Conservation (phyloP, 2,113 vertebrate species). For the Sardina pilchardus region DNA sequence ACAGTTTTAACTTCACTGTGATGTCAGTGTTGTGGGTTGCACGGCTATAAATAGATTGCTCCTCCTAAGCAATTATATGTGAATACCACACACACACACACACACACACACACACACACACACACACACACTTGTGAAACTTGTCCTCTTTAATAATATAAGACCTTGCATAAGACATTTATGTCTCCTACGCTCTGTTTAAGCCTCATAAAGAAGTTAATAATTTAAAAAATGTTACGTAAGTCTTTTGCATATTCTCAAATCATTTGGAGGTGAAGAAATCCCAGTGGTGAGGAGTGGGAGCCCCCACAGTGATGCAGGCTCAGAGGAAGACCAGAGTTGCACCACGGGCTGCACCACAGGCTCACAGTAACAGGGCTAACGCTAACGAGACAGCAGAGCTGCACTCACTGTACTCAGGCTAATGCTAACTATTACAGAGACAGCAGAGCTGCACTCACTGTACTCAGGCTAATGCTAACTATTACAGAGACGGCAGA, state of each 20-base stretch:
- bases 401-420: no score
- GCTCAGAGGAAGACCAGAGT: neutral
- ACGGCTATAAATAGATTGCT: conserved; percentile 67
- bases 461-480: no score
- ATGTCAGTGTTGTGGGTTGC: conserved; percentile 65
- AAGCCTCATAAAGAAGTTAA: conserved; percentile 72
- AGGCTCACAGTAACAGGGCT: neutral
- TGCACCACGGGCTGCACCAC: neutral
- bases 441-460: no score
- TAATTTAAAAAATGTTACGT: conserved; percentile 70
- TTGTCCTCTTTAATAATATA: conserved; percentile 73
- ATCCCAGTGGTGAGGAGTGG: conserved; percentile 43
- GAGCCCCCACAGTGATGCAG: conserved; percentile 34
- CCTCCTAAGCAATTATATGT: conserved; percentile 74
- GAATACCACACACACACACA: conserved; percentile 50
- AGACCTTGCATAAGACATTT: conserved; percentile 72
- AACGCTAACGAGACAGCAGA: neutral
- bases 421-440: neutral
- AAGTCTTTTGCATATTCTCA: conserved; percentile 72
- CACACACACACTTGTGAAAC: conserved; percentile 59
- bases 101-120: conserved; percentile 8
- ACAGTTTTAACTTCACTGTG: conserved; percentile 50
- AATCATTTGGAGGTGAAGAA: conserved; percentile 56
- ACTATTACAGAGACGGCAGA: no score
- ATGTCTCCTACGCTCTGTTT: conserved; percentile 67